Evolutionary conservation across 2,797 vertebrate genomes (phyloP), one percentile per base, ranked within the genome.

Genomic region (Apodemus agrarius): DNA sequence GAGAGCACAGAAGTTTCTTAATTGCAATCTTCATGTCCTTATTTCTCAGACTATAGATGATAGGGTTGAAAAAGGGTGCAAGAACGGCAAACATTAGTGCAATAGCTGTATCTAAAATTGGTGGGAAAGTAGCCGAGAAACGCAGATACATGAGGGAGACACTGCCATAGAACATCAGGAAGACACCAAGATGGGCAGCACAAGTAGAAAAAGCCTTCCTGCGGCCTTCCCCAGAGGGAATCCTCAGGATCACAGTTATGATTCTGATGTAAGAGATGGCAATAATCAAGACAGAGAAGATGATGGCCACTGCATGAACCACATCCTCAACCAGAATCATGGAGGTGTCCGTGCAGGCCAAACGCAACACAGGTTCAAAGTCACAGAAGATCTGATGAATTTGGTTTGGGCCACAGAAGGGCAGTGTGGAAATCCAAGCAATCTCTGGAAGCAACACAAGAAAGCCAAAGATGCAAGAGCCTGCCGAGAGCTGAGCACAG

Each of bases 201-300:
- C 99, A 99, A 0, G 98, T 99, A 34, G 98, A 99, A 52, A 99
- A 97, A 43, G 98, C 96, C 57, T 99, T 99, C 24, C 94, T 59
- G n/a, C 96, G 96, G 0, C 98, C 98, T 54, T 98, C 95, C 1
- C 31, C 5, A 37, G 97, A 98, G 46, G 98, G 97, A 46, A 99
- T 98, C 63, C 95, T 97, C 57, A 98, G 11, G 3, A 99, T 98
- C 52, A 98, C 97, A 11, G 90, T 74, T 63, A 99, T 95, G 52
- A 99, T 99, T 87, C 94, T 96, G 11, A 96, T 69, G 61, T 99
- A 99, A 5, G 99, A 99, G 9, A 98, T 91, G 14, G 98, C 8
- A 13, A 99, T 98, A 24, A 99, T 97, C 21, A 96, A 81, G 26
- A 98, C 96, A 31, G 98, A 98, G 19, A 97, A 94, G 21, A 99